Conservation (phyloP, 64 coral and sea anemone genomes). For the Montipora cactus region DNA sequence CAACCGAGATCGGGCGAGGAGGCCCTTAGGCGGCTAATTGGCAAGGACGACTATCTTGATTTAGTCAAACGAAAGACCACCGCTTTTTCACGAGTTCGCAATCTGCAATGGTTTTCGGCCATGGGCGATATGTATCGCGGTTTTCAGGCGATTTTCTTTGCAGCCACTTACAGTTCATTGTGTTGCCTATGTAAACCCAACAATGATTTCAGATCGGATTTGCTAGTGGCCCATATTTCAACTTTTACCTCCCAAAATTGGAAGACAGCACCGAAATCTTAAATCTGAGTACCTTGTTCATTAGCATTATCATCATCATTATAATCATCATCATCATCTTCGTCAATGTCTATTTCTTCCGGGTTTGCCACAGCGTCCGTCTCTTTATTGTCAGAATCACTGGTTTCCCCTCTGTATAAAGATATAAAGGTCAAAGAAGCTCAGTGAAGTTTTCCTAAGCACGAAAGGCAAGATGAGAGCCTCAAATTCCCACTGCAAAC, state of each 20-base stretch:
- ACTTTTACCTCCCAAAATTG: too few species aligned
- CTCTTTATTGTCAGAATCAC: constrained; percentile 45
- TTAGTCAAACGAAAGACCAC: too few species aligned
- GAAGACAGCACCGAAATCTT: not conserved
- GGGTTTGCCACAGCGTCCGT: constrained; percentile 76
- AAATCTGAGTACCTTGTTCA: constrained; percentile 9
- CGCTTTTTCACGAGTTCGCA: too few species aligned
- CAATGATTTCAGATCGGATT: not conserved
- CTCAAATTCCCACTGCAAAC: too few species aligned
- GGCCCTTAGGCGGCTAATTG: too few species aligned
- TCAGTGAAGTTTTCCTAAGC: not conserved
- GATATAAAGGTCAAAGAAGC: not conserved
- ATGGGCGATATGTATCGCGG: too few species aligned
- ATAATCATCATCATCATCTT: constrained; percentile 95
- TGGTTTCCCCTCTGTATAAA: constrained; percentile 80
- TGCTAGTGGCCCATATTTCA: not conserved
- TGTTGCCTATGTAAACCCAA: too few species aligned
- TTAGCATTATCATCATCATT: constrained; percentile 54
- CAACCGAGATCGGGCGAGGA: too few species aligned
- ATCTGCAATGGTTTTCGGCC: too few species aligned
- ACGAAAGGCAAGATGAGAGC: not conserved
- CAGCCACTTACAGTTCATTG: too few species aligned
- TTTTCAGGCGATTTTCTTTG: too few species aligned
- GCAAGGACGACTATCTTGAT: too few species aligned
- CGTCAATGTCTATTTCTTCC: constrained; percentile 98